Base-by-base conservation (phyloP, 2,113 vertebrate genomes). In the Sorex araneus region DNA sequence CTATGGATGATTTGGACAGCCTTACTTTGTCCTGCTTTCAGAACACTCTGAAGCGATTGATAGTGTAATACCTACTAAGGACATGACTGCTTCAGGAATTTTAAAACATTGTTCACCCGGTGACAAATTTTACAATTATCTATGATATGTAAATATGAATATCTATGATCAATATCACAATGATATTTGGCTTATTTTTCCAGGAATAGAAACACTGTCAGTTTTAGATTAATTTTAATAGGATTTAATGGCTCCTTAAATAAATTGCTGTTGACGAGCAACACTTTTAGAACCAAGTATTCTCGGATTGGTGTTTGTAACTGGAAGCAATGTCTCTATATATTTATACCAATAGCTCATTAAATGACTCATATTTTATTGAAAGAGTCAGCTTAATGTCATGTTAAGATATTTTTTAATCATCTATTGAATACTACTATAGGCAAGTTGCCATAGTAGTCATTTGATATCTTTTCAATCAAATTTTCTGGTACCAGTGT, bases 201-300 rank as follows among this genome's bases (percentile, higher is more conserved):
- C 47, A 75, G 43, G 45, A 96, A 94, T 67, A 93, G 84, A 96
- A 94, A 95, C 57, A 77, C 27, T 94, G 94, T 91, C 92, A 90
- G 60, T n/a, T 73, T 84, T 47, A 85, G 64, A 90, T 95, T 90
- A 87, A 90, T 87, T 95, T 95, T 93, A 92, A 94, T 90, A 93
- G 75, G 82, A 94, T 92, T 85, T 82, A 95, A 93, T 85, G 50
- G 43, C 47, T 93, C 18, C 75, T 84, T 89, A 90, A 84, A 76
- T 89, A 87, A 87, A 97, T 78, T 28, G 45, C 36, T 80, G 76
- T 93, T 93, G 94, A 95, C 74, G 93, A 94, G 92, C 64, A 95
- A 91, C 69, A 87, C 6, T 78, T 89, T 90, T 57, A 66, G 78
- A 88, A 87, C 78, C 81, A 82, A 88, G 40, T 90, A 85, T 93